Evolutionary conservation across 2,888 invertebrate species (phyloP).

Genomic region (Theodoxus fluviatilis): DNA sequence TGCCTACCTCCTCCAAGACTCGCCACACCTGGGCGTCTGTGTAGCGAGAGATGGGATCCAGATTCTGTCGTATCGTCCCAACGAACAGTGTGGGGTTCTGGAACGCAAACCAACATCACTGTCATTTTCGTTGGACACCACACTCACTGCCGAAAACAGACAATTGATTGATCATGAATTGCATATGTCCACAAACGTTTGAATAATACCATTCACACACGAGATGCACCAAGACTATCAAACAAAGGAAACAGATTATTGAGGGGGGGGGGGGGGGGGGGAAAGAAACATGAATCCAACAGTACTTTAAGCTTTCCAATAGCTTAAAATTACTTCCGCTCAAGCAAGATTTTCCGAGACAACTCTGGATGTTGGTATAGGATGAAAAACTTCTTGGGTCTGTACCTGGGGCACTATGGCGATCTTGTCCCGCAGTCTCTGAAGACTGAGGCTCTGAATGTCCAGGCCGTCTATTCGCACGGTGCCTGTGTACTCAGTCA

Average conservation of each 20-base stretch:
- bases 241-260: background rate
- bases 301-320: background rate
- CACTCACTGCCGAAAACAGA: background rate
- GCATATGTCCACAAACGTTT: no score
- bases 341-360: no score
- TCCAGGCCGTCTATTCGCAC: slow-evolving; percentile 49
- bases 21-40: slow-evolving; percentile 49
- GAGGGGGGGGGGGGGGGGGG: background rate
- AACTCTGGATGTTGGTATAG: no score
- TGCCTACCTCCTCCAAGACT: slow-evolving; percentile 42
- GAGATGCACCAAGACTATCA: background rate
- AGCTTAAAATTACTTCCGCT: no score
- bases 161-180: slow-evolving; percentile 3
- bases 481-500: slow-evolving; percentile 38
- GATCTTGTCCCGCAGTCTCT: slow-evolving; percentile 41
- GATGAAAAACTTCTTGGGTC: background rate
- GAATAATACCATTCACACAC: background rate
- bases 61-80: slow-evolving; percentile 45
- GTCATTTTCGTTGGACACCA: background rate
- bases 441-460: slow-evolving; percentile 36
- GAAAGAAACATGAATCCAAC: no score
- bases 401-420: slow-evolving; percentile 44
- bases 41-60: slow-evolving; percentile 42
- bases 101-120: background rate
- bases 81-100: slow-evolving; percentile 46